Percentiles rank a stretch among this genome's conserved stretches.
Conservation (phyloP, 2,888 invertebrate genomes). For the Thera obeliscata region DNA sequence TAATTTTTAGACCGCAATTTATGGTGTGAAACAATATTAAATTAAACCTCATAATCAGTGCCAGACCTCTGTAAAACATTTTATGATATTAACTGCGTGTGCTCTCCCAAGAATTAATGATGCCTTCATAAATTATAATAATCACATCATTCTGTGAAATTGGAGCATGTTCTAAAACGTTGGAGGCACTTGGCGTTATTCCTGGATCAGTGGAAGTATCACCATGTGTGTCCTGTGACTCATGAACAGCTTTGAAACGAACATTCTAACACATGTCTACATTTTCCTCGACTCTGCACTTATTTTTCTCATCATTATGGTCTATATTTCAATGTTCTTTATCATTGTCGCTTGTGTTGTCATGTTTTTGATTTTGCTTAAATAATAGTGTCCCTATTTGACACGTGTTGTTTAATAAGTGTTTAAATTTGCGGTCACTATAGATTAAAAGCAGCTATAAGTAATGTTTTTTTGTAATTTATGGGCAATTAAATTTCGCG, state of each 20-base stretch:
- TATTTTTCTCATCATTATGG: slow-evolving; percentile 11
- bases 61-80: slow-evolving; percentile 14
- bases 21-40: neutral
- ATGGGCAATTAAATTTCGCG: slow-evolving; percentile 40
- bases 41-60: neutral
- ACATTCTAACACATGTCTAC: slow-evolving; percentile 14
- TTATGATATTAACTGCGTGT: slow-evolving; percentile 8
- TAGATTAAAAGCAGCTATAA: slow-evolving; percentile 17
- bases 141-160: slow-evolving; percentile 41
- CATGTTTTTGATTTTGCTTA: neutral
- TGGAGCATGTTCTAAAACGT: slow-evolving; percentile 42
- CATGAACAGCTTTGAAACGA: slow-evolving; percentile 29
- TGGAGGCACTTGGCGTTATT: slow-evolving; percentile 44
- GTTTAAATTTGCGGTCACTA: slow-evolving; percentile 29
- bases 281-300: slow-evolving; percentile 21
- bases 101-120: slow-evolving; percentile 30
- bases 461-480: slow-evolving; percentile 32
- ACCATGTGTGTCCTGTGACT: slow-evolving; percentile 45
- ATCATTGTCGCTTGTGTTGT: slow-evolving; percentile 3
- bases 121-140: slow-evolving; percentile 40
- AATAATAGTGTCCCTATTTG: slow-evolving; percentile 11
- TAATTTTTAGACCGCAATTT: neutral
- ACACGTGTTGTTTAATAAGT: slow-evolving; percentile 36
- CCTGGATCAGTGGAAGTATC: slow-evolving; percentile 42
- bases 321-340: slow-evolving; percentile 13